phyloP scores from a whole-genome alignment of 2,797 vertebrate species.

The Pseudopleuronectes americanus region DNA sequence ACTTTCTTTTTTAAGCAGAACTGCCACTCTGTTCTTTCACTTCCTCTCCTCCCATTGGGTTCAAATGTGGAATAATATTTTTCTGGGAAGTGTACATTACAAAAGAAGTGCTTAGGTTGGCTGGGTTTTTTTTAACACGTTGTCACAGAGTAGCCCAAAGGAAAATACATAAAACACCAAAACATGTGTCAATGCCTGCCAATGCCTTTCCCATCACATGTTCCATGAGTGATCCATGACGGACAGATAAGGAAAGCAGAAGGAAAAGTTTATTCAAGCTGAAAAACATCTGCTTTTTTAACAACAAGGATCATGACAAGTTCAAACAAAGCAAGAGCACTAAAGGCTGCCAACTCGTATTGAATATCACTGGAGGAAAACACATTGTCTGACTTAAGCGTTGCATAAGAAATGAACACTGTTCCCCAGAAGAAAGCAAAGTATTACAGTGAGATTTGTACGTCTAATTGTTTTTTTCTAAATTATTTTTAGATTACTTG shows the following conservation, averaged over 20 bases:
- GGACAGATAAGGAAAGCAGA: not conserved
- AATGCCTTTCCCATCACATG: not conserved
- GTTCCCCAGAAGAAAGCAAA: not conserved
- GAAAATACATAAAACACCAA: no score
- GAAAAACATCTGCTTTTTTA: slow-evolving; percentile 27
- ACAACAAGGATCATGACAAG: slow-evolving; percentile 22
- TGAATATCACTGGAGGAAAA: not conserved
- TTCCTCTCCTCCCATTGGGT: slow-evolving; percentile 16
- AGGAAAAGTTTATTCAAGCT: not conserved
- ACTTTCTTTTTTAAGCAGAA: slow-evolving; percentile 1
- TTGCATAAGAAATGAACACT: no score
- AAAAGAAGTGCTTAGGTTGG: not conserved
- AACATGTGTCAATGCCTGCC: not conserved
- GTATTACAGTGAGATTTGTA: not conserved
- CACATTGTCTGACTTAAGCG: not conserved
- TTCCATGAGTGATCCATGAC: not conserved
- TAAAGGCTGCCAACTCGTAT: not conserved
- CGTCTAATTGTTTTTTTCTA: not conserved
- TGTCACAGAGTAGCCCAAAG: not conserved
- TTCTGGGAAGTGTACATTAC: not conserved
- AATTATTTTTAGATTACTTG: no score
- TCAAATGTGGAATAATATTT: slow-evolving; percentile 12
- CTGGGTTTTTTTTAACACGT: rapidly evolving
- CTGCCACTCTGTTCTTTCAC: not conserved
- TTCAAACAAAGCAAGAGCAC: slow-evolving; percentile 42